Evolutionary conservation across 2,888 invertebrate species (phyloP).

Genomic region (Megalurothrips usitatus): DNA sequence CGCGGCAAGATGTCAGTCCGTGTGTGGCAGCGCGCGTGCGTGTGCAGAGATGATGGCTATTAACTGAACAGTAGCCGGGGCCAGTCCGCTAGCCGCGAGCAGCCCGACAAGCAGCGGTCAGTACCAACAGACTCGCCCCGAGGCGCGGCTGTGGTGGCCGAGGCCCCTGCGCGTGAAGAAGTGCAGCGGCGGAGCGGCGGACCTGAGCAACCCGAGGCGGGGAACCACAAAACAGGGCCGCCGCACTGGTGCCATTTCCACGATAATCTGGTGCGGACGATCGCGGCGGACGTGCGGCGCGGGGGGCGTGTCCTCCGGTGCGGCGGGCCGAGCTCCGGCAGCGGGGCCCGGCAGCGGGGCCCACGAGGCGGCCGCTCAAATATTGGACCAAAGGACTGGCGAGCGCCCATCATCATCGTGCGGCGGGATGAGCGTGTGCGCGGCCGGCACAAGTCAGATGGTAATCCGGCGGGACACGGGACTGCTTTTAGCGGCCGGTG

Average conservation of each 20-base stretch:
- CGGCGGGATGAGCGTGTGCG: not conserved
- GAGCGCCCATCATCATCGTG: not conserved
- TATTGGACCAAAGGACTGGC: not conserved
- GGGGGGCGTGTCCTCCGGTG: not conserved
- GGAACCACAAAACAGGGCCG: not conserved
- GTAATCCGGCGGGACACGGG: not conserved
- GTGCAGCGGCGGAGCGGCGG: too few species aligned
- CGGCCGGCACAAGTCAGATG: not conserved
- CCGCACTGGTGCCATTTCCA: not conserved
- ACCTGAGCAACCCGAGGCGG: too few species aligned
- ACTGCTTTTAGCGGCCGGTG: not conserved
- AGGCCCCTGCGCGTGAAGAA: too few species aligned
- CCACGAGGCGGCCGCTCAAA: too few species aligned
- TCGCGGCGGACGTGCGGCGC: not conserved
- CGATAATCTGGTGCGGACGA: not conserved
- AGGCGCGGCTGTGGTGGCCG: too few species aligned
- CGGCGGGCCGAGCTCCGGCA: not conserved
- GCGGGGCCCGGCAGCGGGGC: not conserved
- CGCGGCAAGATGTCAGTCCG: not conserved
- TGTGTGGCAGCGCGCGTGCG: not conserved
- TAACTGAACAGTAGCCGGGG: conserved; percentile 16
- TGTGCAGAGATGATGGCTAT: conserved; percentile 17
- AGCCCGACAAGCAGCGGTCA: not conserved
- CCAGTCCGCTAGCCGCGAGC: not conserved
- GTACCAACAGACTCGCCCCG: not conserved